Evolutionary conservation across 1,140 invertebrate genomes (phyloP), one percentile per base, ranked within the genome.

Genomic region (Dinoponera quadriceps): DNA sequence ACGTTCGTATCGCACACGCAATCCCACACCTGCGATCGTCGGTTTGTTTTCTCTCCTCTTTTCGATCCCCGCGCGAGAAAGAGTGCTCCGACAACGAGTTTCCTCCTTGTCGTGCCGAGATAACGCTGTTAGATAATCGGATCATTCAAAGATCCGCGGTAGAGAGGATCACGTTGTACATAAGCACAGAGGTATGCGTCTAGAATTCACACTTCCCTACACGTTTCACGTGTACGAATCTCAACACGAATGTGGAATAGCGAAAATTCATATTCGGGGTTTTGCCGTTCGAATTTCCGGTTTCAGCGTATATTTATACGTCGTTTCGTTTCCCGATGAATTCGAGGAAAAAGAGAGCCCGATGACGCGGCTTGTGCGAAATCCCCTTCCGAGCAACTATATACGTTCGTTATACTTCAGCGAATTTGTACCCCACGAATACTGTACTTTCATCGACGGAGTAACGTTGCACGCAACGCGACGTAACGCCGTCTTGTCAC

Each of bases 221-320:
- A 55, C n/a, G n/a, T n/a, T n/a, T n/a, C n/a, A n/a, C n/a, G n/a
- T n/a, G n/a, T n/a, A n/a, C 20, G 27, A 57, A 71, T 71, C 57
- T 80, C 44, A 69, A 71, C 14, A 18, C 69, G 59, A 66, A 48
- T 57, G 69, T 80, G 27, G 51, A 44, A 5, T 11, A 11, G 38
- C 38, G 7, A 44, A n/a, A 44, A 71, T 80, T 80, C 71, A 65
- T 80, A 22, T 80, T 51, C 71, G 51, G 51, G 66, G 27, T 69
- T 69, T 75, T 14, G 44, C 49, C 54, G 20, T 55, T 54, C 66
- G 62, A 38, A 54, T 54, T 77, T 66, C 62, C 25, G 48, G 11
- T 77, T n/a, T n/a, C 29, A 54, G 20, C 3, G 25, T n/a, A n/a
- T n/a, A n/a, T n/a, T n/a, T n/a, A n/a, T 54, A n/a, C 16, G 20